Percentiles rank a stretch among this genome's conserved stretches.
phyloP scores from a whole-genome alignment of 2,113 vertebrate genomes.

The Glaucidium brasilianum region DNA sequence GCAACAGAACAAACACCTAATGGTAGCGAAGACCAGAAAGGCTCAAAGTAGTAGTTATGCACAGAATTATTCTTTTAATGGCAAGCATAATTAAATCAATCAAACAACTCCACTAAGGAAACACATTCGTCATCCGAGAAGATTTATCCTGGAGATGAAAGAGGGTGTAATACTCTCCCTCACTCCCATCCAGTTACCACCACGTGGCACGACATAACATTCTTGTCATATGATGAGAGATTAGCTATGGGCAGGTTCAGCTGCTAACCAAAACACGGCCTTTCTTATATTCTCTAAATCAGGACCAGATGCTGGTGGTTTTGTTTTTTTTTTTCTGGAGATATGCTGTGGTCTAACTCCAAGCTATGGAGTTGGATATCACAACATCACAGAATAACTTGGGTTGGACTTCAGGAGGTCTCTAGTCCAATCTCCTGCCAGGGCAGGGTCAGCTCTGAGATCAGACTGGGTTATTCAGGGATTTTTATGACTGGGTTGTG shows the following conservation, averaged over 20 bases:
- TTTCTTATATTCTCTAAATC: neutral
- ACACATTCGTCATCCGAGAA: neutral
- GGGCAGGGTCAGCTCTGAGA: neutral
- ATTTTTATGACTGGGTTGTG: neutral
- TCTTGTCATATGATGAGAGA: neutral
- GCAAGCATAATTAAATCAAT: neutral
- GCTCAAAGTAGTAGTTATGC: neutral
- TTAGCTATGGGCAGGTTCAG: neutral
- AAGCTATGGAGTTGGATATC: neutral
- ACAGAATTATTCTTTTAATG: neutral
- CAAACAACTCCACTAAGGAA: neutral
- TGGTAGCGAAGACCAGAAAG: neutral
- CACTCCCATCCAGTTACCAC: neutral
- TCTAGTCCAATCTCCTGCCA: neutral
- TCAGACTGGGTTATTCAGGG: neutral
- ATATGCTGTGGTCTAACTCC: neutral
- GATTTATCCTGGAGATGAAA: neutral
- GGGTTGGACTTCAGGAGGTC: neutral
- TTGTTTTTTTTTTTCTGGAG: neutral
- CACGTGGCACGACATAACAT: neutral
- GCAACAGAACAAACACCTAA: neutral
- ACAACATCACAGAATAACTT: neutral
- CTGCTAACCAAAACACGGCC: neutral
- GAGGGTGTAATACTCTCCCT: neutral
- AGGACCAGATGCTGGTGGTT: neutral